These are phyloP conservation scores for roundworm (Caenorhabditis elegans) DNA, from an alignment of 1,140 invertebrate species.

Conservation along the genomic window DNA sequence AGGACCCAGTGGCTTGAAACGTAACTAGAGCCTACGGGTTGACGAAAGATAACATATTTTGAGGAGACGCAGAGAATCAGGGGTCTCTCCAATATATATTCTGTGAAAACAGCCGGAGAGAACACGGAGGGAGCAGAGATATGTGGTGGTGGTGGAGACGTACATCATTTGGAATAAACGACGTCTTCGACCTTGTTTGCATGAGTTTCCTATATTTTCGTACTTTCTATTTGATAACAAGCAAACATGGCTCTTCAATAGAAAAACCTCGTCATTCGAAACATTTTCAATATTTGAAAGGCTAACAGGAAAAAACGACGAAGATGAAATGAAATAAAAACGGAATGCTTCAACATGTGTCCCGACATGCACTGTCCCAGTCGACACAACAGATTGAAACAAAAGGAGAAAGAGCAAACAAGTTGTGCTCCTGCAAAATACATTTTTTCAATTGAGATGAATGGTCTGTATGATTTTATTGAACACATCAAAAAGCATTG, in stretches of 20 bases:
- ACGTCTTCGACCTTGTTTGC: constrained; percentile 23
- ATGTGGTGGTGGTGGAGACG: neutral
- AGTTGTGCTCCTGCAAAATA: too few relatives aligned
- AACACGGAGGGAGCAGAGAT: neutral
- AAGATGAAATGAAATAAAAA: constrained; percentile 7
- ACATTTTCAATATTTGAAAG: constrained; percentile 12
- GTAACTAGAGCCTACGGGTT: neutral
- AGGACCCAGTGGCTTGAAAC: neutral
- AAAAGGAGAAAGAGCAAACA: neutral
- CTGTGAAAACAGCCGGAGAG: neutral
- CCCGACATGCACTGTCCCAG: neutral
- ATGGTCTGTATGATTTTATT: neutral
- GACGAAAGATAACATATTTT: neutral
- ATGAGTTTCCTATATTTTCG: neutral
- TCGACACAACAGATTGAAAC: constrained; percentile 15
- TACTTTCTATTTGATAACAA: neutral
- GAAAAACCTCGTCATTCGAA: neutral
- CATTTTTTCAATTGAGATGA: neutral
- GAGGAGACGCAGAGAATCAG: neutral
- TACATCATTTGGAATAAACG: constrained; percentile 21
- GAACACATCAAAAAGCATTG: neutral
- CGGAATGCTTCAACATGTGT: neutral
- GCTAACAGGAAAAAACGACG: neutral
- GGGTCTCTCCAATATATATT: neutral
- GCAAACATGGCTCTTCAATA: neutral